phyloP scores from a whole-genome alignment of 1,140 invertebrate species.

The Hypothenemus hampei region DNA sequence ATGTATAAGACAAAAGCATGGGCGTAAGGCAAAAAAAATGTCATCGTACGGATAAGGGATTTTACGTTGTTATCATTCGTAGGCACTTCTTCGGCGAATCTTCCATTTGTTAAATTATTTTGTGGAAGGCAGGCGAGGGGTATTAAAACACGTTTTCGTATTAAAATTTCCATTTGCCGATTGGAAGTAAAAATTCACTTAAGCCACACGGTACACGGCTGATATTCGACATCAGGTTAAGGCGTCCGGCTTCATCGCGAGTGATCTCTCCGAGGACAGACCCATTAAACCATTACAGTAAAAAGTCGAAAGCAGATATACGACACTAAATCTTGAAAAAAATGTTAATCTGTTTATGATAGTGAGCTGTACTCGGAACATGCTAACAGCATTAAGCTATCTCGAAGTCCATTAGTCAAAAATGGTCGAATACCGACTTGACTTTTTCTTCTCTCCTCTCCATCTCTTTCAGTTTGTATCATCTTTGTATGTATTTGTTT shows the following conservation, averaged over 20 bases:
- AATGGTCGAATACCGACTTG: slow-evolving; percentile 29
- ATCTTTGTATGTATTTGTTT: slow-evolving; percentile 14
- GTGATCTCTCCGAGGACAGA: slow-evolving; percentile 20
- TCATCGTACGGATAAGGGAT: not conserved
- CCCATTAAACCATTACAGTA: slow-evolving; percentile 31
- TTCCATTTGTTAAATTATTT: slow-evolving; percentile 27
- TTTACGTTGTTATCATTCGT: slow-evolving; percentile 19
- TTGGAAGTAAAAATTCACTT: slow-evolving; percentile 29
- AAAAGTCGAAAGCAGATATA: slow-evolving; percentile 27
- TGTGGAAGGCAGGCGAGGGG: slow-evolving; percentile 14
- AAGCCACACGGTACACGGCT: slow-evolving; percentile 22
- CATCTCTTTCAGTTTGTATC: too few species aligned
- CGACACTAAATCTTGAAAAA: slow-evolving; percentile 30
- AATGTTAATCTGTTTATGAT: slow-evolving; percentile 32
- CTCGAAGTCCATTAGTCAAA: slow-evolving; percentile 31
- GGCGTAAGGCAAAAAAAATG: slow-evolving; percentile 16
- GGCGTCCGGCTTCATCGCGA: slow-evolving; percentile 12
- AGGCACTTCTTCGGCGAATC: slow-evolving; percentile 10
- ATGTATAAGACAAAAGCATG: slow-evolving; percentile 14
- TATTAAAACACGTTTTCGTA: slow-evolving; percentile 30
- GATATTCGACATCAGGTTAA: slow-evolving; percentile 25
- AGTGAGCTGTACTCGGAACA: slow-evolving; percentile 28
- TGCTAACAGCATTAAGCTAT: slow-evolving; percentile 31
- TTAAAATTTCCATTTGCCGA: slow-evolving; percentile 26
- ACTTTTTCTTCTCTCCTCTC: slow-evolving; percentile 23